These are phyloP conservation scores for Cheirogaleus major DNA, from an alignment of 2,797 vertebrate genomes.

Conservation along the genomic window DNA sequence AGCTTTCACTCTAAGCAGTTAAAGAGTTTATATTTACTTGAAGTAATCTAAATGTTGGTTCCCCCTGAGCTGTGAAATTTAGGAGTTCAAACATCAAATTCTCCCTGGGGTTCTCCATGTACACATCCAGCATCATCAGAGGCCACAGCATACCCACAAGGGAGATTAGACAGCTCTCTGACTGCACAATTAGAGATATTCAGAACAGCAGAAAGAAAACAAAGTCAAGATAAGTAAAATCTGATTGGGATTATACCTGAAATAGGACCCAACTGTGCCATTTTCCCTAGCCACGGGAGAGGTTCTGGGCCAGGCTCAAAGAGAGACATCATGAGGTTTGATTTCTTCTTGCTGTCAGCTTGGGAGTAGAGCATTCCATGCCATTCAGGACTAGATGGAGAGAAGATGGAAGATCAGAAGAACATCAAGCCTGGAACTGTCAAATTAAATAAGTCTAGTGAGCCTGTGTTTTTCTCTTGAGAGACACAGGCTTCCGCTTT, in stretches of 20 bases:
- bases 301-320: slow-evolving; percentile 96
- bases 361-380: slow-evolving; percentile 99
- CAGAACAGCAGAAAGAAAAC: background rate
- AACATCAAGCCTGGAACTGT: slow-evolving; percentile 9
- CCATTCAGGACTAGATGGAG: slow-evolving; percentile 92
- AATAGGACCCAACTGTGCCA: slow-evolving; percentile 96
- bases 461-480: background rate
- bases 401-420: slow-evolving; percentile 64
- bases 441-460: background rate
- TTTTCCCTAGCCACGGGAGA: slow-evolving; percentile 97
- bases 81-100: background rate
- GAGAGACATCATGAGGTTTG: slow-evolving; percentile 99
- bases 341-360: slow-evolving; percentile 99
- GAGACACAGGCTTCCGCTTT: background rate
- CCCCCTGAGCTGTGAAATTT: background rate
- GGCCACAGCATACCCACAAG: background rate
- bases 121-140: background rate
- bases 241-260: slow-evolving; percentile 89
- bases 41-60: background rate
- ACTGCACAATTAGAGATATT: background rate
- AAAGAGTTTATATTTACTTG: background rate
- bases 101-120: background rate
- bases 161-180: background rate
- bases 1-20: background rate
- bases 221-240: background rate